phyloP scores from a whole-genome alignment of 2,113 vertebrate species.

The Hepsetus odoe region DNA sequence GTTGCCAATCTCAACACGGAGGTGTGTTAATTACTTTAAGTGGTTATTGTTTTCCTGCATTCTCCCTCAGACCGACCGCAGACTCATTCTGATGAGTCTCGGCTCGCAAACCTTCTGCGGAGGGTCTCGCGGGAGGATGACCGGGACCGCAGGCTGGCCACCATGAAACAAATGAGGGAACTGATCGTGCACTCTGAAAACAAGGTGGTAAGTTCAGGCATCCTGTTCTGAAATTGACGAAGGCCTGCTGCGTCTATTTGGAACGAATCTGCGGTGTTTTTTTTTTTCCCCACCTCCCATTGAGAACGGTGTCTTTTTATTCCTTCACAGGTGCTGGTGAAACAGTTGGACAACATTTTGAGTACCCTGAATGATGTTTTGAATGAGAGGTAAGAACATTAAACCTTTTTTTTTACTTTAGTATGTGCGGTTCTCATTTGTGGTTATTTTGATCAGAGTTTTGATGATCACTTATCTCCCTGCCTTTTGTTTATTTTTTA shows the following conservation, averaged over 20 bases:
- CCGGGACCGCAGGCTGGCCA: conserved; percentile 96
- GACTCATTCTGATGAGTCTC: conserved; percentile 98
- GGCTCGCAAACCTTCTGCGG: conserved; percentile 99
- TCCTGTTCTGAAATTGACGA: no score
- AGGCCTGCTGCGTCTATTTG: no score
- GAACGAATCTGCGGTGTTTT: no score
- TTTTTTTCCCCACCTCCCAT: no score
- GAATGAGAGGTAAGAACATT: conserved; percentile 89
- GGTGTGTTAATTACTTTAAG: no score
- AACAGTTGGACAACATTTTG: conserved; percentile 97
- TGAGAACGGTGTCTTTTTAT: not conserved
- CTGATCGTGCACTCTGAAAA: conserved; percentile 97
- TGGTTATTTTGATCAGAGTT: conserved; percentile 3
- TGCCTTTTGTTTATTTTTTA: not conserved
- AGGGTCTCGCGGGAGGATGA: conserved; percentile 99
- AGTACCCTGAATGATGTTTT: conserved; percentile 93
- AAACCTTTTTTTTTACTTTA: not conserved
- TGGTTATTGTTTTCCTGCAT: not conserved
- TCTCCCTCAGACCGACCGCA: conserved; percentile 88
- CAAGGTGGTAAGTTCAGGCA: conserved; percentile 85
- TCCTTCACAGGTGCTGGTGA: conserved; percentile 86
- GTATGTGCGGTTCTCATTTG: not conserved
- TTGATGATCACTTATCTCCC: not conserved
- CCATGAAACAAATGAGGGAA: conserved; percentile 97
- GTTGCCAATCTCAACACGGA: no score